Base-by-base conservation (phyloP, 2,888 invertebrate genomes). In the Dilophus febrilis region DNA sequence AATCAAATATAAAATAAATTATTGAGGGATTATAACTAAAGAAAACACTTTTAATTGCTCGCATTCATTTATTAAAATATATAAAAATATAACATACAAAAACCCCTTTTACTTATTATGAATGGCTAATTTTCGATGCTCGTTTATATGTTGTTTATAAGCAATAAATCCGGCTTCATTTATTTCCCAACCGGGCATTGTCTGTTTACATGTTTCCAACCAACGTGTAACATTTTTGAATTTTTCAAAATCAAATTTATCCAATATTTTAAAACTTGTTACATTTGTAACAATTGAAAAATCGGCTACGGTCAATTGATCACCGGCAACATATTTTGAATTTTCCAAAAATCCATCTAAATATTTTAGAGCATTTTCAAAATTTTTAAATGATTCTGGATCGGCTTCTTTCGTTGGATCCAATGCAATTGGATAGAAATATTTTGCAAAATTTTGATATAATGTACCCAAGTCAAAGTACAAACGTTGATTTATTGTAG, bases 391-490 rank as follows among this genome's bases (percentile, higher is more conserved):
- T 56, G 79, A 78, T 16, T 72, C 74, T 35, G 71, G 70, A 55
- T 83, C 79, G 8, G 68, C 70, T 19, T 74, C 68, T 5, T 66
- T 67, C 42, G 71, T 72, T 3, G 22, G 22, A 3, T 64, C 70
- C 49, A 76, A 72, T 14, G 75, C 48, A 53, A 74, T 68, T 19
- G 76, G 74, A 52, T 74, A 71, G 53, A 78, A 80, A 53, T 77
- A 79, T 43, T 78, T 77, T 4, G 66, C 65, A 49, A 82, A 76
- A 51, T 74, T 67, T 44, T 70, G 66, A 59, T 77, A 83, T 5
- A 90, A 63, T 0, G 76, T 79, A 18, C 80, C 81, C 53, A 79
- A 69, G 52, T 87, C 86, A 58, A 86, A 87, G 62, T 77, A 82
- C 42, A 87, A 61, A 41, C 78, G 69, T 54, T 83, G 79, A 59